Evolutionary conservation across 23 tunicate genomes (phyloP).

Genomic region (Phallusia fumigata): DNA sequence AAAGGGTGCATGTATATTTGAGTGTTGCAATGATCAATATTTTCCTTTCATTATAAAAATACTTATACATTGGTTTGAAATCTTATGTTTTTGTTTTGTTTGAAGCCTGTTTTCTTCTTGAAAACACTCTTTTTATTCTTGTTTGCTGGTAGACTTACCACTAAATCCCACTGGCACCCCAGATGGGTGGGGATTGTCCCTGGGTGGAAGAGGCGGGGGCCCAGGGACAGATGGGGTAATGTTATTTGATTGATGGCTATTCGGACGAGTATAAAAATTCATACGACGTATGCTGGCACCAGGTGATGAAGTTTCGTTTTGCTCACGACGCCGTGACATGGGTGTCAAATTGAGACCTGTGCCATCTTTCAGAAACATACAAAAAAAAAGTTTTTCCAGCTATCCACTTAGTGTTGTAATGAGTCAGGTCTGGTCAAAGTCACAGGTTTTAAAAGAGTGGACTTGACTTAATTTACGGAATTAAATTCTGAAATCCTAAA

Average conservation of each 20-base stretch:
- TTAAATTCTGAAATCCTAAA: too few relatives aligned
- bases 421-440: too few relatives aligned
- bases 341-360: neutral
- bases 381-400: too few relatives aligned
- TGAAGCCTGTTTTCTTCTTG: too few relatives aligned
- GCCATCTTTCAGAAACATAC: neutral
- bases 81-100: too few relatives aligned
- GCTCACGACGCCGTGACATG: neutral
- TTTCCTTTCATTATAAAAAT: too few relatives aligned
- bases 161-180: neutral
- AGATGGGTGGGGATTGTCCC: neutral
- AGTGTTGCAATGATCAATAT: too few relatives aligned
- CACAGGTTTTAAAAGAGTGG: too few relatives aligned
- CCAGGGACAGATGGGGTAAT: neutral
- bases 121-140: neutral
- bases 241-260: neutral
- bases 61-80: too few relatives aligned
- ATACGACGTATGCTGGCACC: neutral
- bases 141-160: neutral
- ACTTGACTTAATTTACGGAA: too few relatives aligned
- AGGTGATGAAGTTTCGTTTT: constrained; percentile 4
- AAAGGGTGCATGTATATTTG: too few relatives aligned
- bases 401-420: too few relatives aligned
- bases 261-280: constrained; percentile 13
- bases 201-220: neutral